Evolutionary conservation across 2,888 invertebrate genomes (phyloP), one percentile per base, ranked within the genome.

Genomic region (Cyrtodaria siliqua): DNA sequence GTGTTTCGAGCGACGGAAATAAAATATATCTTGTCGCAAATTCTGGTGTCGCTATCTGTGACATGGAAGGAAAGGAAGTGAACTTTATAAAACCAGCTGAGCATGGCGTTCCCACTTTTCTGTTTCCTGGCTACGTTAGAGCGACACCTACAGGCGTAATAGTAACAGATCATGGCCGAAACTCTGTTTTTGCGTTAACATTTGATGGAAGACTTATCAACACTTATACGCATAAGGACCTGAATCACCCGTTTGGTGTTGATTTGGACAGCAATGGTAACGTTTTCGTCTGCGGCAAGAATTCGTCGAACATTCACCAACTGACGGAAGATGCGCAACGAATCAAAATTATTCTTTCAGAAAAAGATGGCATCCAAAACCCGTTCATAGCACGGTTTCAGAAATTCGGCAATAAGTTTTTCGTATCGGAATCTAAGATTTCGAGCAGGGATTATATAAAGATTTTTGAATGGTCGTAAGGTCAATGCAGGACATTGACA

Each of bases 381-480:
- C 76, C 76, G 4, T 24, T 61, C 40, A n/a, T 33, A 1, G 52
- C 67, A 2, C 14, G 38, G 14, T 76, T 76, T 18, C 76, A 76
- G 56, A 49, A 44, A 33, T 71, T 67, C 23, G 33, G 55, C 8
- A 61, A 66, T 23, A 70, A 67, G 24, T 76, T 76, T 44, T 76
- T 76, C 47, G 33, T 76, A 4, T 66, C 71, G 0, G 70, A 76
- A 18, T 55, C 67, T n/a, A 67, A 66, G 24, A 42, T 61, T n/a
- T 44, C 57, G 1, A 52, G 42, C 29, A 18, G 68, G 18, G 70
- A 76, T 38, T 56, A 27, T 44, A 50, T 76, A n/a, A 44, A 44
- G 56, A 67, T 76, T 6, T 76, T 62, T 62, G 56, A 71, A 59
- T 61, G 67, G 66, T 33, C n/a, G n/a, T n/a, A n/a, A n/a, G n/a